A percentile compares a stretch with the other conserved stretches of the same genome.
These are phyloP conservation scores for Proteles cristata DNA, from an alignment of 2,113 vertebrate species.

Conservation along the genomic window DNA sequence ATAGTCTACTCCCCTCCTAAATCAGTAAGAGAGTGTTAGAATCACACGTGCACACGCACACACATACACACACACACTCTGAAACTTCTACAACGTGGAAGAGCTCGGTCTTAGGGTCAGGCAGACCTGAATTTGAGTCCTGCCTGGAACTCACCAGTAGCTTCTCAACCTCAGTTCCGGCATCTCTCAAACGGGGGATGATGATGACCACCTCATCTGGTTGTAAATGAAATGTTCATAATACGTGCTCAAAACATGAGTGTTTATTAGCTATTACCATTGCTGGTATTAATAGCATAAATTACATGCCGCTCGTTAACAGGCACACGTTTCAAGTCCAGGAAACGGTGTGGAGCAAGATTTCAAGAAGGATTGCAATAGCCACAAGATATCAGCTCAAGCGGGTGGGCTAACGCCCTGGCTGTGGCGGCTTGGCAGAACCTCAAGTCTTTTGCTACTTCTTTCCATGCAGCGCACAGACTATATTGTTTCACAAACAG, in stretches of 20 bases:
- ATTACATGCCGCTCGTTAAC: background rate
- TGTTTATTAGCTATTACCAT: background rate
- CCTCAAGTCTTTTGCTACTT: accelerated
- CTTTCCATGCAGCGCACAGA: accelerated
- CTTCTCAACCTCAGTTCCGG: background rate
- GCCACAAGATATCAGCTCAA: accelerated
- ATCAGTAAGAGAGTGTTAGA: background rate
- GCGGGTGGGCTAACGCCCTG: accelerated
- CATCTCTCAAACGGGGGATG: background rate
- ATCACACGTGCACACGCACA: accelerated
- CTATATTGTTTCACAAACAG: accelerated
- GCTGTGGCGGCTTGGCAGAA: accelerated
- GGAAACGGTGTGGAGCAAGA: background rate
- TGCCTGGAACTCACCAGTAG: background rate
- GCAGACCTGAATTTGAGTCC: background rate
- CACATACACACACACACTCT: accelerated
- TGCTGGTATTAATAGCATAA: background rate
- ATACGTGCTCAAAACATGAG: background rate
- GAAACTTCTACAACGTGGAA: accelerated
- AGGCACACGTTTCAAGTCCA: too few relatives aligned
- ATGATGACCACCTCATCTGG: too few relatives aligned
- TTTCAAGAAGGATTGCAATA: background rate
- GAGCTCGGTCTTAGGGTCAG: too few relatives aligned
- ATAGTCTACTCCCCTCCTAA: accelerated
- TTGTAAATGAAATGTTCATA: background rate